Percentiles rank a stretch among this genome's conserved stretches.
Evolutionary conservation across 2,797 vertebrate genomes (phyloP).

Genomic region (Menidia menidia): DNA sequence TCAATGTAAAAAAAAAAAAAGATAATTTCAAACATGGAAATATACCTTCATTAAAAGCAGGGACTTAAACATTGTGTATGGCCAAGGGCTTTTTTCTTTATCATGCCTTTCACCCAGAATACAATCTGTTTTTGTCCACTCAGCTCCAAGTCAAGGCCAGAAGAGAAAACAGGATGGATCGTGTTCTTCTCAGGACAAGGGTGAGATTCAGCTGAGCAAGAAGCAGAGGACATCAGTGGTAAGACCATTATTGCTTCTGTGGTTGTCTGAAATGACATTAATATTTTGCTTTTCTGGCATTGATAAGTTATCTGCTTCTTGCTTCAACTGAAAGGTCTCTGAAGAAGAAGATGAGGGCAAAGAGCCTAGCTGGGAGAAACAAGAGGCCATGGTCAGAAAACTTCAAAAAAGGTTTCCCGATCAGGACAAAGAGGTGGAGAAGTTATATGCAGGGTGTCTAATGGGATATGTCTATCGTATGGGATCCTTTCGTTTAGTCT

Average conservation of each 20-base stretch:
- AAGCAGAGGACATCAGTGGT: constrained; percentile 71
- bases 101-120: constrained; percentile 1
- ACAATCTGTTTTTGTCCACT: constrained; percentile 1
- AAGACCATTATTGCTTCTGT: not conserved
- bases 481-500: not conserved
- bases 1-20: not conserved
- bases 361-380: constrained; percentile 84
- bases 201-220: constrained; percentile 68
- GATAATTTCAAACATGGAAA: not conserved
- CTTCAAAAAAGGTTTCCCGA: constrained; percentile 90
- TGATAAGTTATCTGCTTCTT: not conserved
- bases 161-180: constrained; percentile 84
- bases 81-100: not conserved
- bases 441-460: not conserved
- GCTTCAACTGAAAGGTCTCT: constrained; percentile 64
- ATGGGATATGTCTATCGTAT: not conserved
- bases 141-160: constrained; percentile 50
- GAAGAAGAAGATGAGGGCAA: constrained; percentile 61
- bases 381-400: constrained; percentile 88
- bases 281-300: not conserved
- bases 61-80: not conserved
- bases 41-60: not conserved
- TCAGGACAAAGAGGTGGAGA: constrained; percentile 90
- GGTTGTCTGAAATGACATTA: not conserved
- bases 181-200: constrained; percentile 72